Percentiles rank a stretch among this genome's conserved stretches.
These are phyloP conservation scores for Drosophila navojoa DNA, from an alignment of 1,140 invertebrate species.

Conservation along the genomic window DNA sequence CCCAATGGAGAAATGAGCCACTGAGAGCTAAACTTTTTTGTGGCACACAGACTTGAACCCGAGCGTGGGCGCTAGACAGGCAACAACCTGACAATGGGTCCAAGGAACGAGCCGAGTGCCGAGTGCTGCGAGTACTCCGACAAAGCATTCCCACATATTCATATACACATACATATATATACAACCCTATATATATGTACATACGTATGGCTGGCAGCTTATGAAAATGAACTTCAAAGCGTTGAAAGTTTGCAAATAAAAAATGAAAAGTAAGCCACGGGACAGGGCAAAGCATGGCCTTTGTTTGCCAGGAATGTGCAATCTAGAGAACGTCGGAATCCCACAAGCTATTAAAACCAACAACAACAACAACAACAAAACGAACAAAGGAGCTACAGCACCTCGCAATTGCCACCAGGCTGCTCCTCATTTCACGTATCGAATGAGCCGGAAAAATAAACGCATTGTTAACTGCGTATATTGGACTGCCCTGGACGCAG, in stretches of 20 bases:
- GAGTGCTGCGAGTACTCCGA: neutral
- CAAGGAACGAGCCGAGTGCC: conserved; percentile 20
- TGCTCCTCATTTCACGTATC: conserved; percentile 11
- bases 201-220: neutral
- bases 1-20: conserved; percentile 58
- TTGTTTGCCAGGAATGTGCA: conserved; percentile 45
- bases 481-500: conserved; percentile 1
- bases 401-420: neutral
- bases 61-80: conserved; percentile 63
- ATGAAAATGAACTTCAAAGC: conserved; percentile 54
- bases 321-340: conserved; percentile 44
- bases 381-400: conserved; percentile 9
- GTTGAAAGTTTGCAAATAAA: conserved; percentile 28
- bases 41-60: conserved; percentile 50
- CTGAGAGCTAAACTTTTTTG: conserved; percentile 47
- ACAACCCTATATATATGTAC: no score
- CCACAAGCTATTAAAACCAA: neutral
- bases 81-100: conserved; percentile 76
- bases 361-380: neutral
- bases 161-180: neutral
- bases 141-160: neutral
- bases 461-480: conserved; percentile 14
- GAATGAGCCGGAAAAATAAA: conserved; percentile 29
- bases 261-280: conserved; percentile 64
- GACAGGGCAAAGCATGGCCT: conserved; percentile 38